Evolutionary conservation across 1,140 invertebrate genomes (phyloP).

Genomic region (Conus betulinus): DNA sequence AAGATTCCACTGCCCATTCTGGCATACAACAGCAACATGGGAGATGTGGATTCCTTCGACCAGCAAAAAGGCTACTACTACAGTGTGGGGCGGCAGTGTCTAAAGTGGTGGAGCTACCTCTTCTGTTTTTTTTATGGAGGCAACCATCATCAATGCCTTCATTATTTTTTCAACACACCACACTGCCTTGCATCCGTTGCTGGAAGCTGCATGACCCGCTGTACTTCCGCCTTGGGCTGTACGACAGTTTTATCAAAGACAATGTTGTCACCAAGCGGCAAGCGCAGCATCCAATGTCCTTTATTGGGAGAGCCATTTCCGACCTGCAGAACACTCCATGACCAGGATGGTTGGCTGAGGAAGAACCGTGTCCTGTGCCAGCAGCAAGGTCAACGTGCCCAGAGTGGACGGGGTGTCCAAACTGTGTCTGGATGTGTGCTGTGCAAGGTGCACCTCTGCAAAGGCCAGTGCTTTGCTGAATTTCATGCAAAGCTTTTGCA

Average conservation of each 20-base stretch:
- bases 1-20: conserved; percentile 16
- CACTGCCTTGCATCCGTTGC: background rate
- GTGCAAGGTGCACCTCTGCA: background rate
- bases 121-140: background rate
- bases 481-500: background rate
- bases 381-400: background rate
- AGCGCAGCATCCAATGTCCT: background rate
- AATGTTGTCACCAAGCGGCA: background rate
- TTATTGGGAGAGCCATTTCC: background rate
- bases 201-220: background rate
- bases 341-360: background rate
- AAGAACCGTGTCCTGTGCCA: conserved; percentile 1
- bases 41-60: conserved; percentile 7
- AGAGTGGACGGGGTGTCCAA: background rate
- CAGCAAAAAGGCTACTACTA: background rate
- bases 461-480: background rate
- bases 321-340: background rate
- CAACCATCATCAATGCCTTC: background rate
- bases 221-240: background rate
- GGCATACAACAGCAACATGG: conserved; percentile 8
- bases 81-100: background rate
- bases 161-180: background rate
- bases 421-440: background rate
- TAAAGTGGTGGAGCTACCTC: conserved; percentile 9
- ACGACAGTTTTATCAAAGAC: background rate